Conservation (phyloP, 2,113 vertebrate genomes). For the Turdus rufiventris region DNA sequence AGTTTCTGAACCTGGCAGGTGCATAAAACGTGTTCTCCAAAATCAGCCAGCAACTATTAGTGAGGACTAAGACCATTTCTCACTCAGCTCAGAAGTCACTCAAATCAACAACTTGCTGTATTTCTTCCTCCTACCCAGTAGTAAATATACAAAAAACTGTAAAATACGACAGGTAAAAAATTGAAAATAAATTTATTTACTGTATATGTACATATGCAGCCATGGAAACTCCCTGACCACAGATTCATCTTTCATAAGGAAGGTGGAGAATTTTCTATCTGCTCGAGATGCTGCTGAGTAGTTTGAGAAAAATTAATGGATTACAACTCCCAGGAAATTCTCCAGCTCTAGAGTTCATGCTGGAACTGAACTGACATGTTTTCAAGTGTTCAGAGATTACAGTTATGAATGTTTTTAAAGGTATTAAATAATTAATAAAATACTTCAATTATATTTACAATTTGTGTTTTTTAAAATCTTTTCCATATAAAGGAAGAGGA, state of each 20-base stretch:
- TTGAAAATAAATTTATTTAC: background rate
- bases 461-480: background rate
- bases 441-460: background rate
- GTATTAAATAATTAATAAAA: background rate
- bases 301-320: background rate
- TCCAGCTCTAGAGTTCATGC: background rate
- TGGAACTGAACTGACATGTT: background rate
- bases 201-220: background rate
- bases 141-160: background rate
- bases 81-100: background rate
- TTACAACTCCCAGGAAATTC: background rate
- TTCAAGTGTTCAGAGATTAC: background rate
- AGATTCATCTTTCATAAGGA: background rate
- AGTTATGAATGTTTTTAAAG: background rate
- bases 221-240: background rate
- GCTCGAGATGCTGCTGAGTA: background rate
- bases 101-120: background rate
- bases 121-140: background rate
- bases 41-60: background rate
- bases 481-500: background rate
- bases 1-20: background rate
- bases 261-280: background rate
- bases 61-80: background rate
- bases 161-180: background rate
- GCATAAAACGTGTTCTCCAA: background rate